phyloP scores from a whole-genome alignment of 1,140 invertebrate genomes.

The Leptopilina clavipes region DNA sequence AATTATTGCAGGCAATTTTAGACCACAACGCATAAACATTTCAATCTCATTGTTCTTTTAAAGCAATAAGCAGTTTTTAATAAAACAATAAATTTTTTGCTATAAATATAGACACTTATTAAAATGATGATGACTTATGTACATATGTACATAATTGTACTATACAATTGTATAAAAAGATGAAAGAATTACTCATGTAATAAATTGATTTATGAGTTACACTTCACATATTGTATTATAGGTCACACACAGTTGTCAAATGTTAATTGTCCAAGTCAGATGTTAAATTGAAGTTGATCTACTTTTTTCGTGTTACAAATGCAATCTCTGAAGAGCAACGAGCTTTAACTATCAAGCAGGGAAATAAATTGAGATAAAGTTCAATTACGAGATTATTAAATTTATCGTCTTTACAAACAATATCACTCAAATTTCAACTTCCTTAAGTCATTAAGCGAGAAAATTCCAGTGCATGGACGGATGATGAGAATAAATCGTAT shows the following conservation, averaged over 20 bases:
- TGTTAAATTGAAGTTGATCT: constrained; percentile 23
- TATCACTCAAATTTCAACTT: constrained; percentile 11
- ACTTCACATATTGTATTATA: background rate
- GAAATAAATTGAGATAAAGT: constrained; percentile 22
- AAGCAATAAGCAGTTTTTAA: too few relatives aligned
- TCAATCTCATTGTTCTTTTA: constrained; percentile 33
- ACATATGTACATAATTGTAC: too few relatives aligned
- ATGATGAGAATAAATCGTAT: constrained; percentile 15
- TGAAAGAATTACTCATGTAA: background rate
- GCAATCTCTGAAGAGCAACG: constrained; percentile 23
- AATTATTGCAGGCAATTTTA: constrained; percentile 60
- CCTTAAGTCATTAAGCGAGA: background rate
- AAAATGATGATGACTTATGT: too few relatives aligned
- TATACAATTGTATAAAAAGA: background rate
- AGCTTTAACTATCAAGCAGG: constrained; percentile 9
- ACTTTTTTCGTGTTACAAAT: constrained; percentile 18
- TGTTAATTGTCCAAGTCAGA: constrained; percentile 2
- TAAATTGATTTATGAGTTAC: background rate
- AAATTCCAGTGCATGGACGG: background rate
- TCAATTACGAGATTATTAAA: constrained; percentile 16
- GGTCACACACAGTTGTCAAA: constrained; percentile 22
- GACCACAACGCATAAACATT: constrained; percentile 35
- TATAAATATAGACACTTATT: too few relatives aligned
- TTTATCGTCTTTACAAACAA: constrained; percentile 6
- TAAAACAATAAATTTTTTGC: too few relatives aligned